Base-by-base conservation (phyloP, 2,888 invertebrate genomes). In the Diarsia brunnea region DNA sequence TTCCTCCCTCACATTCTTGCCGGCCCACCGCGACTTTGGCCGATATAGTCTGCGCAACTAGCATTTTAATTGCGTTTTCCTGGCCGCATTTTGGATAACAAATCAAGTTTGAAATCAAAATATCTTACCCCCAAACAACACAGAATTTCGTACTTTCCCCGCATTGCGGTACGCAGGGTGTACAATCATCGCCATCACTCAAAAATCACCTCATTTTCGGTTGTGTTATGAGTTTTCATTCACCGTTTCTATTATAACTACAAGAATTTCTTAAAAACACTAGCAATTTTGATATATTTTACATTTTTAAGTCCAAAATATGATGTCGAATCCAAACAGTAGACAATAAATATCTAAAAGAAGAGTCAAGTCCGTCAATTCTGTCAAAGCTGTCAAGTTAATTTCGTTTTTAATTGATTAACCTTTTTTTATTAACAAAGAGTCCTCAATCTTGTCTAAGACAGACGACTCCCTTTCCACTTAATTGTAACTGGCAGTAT, bases 121-220 rank as follows among this genome's bases (percentile, higher is more conserved):
- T 12, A 12, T 1, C 14, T 64, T 81, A 83, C 82, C 85, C 70
- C 85, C 85, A 84, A 78, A 84, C 2, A 84, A 51, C 16, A 21
- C 0, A 1, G 84, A 81, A 19, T 65, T 49, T 55, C 74, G 64
- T 38, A 53, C 49, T 16, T 51, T 60, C 12, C 73, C 79, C 83
- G 75, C 77, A 27, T 49, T 47, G 47, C 69, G 49, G 47, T 43
- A 75, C 73, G 47, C 5, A 5, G 47, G 12, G 47, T 47, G 21
- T 31, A 49, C 0, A 31, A 43, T 77, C 63, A 77, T 53, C 10
- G 53, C 43, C 47, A 43, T 21, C n/a, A 24, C 14, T 49, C 8
- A 24, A 7, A 14, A 11, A 7, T 61, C 47, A 61, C 8, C 27
- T 19, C 21, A 64, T 55, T 60, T 63, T 81, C 1, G 14, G 12